Base-by-base conservation (phyloP, 2,113 vertebrate species). In the Clarias batrachus region DNA sequence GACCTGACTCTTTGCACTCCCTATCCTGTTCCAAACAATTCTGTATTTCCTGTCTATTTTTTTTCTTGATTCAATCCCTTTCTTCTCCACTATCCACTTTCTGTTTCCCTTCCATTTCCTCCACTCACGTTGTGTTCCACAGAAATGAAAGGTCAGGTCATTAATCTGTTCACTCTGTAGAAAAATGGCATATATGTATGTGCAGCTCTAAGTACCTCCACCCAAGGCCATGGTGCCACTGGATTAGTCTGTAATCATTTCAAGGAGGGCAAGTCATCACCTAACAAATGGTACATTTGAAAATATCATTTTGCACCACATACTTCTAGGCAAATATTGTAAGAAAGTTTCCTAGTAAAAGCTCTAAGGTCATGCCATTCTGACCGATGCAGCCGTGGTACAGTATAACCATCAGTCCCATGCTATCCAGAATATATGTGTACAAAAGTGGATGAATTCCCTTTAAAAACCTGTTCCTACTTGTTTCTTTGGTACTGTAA, bases 101-200 rank as follows among this genome's bases (percentile, higher is more conserved):
- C 81, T 52, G 23, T 83, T 82, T 78, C 52, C 25, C 57, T 60
- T 82, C 59, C 80, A 76, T 87, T 86, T 86, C 85, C 85, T 83
- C 71, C 80, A n/a, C 65, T 83, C 70, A 82, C 48, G 9, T 25
- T 54, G 48, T 63, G 80, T 76, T 87, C 71, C 62, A 52, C 80
- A 83, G 79, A 81, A 81, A 81, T 66, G 85, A 90, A 91, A 91
- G 91, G 89, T 90, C 89, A 91, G 59, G 83, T 86, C 87, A 91
- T 91, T 90, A 87, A 90, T 88, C 85, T 90, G 70, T 30, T 82
- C 76, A 68, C 33, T 81, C 77, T 33, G 79, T 78, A 65, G 60
- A 84, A 88, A 71, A 88, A 88, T 87, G 60, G 68, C 74, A 87
- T 57, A 13, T 70, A 11, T 79, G 56, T 74, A 57, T 74, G 66